Conservation (phyloP, 2,113 vertebrate genomes). For the Prinia subflava region DNA sequence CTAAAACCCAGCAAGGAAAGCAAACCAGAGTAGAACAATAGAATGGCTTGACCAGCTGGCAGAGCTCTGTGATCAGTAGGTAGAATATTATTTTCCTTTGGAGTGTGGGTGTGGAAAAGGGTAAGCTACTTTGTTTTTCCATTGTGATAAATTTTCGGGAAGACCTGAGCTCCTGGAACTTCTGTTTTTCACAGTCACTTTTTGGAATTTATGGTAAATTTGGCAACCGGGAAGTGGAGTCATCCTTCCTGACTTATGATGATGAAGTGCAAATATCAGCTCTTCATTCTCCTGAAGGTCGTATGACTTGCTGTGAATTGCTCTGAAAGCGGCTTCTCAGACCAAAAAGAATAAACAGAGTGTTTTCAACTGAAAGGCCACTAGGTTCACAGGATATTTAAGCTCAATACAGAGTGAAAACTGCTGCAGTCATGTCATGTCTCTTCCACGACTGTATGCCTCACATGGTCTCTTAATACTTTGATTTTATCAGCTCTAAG, state of each 20-base stretch:
- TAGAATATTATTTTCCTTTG: slow-evolving; percentile 35
- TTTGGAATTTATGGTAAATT: slow-evolving; percentile 16
- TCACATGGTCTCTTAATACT: neutral
- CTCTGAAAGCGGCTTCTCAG: neutral
- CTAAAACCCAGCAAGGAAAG: neutral
- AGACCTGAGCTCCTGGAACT: slow-evolving; percentile 2
- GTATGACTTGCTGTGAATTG: neutral
- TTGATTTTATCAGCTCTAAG: neutral
- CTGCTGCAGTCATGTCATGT: neutral
- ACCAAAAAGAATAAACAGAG: neutral
- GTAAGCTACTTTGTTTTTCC: slow-evolving; percentile 24
- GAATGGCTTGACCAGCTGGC: neutral
- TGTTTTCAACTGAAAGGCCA: slow-evolving; percentile 12
- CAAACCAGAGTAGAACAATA: neutral
- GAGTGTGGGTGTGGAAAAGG: neutral
- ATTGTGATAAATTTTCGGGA: slow-evolving; percentile 13
- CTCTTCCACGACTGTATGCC: neutral
- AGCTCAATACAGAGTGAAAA: neutral
- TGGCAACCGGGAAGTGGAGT: slow-evolving; percentile 35
- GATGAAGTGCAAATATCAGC: slow-evolving; percentile 52
- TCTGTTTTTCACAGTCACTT: neutral
- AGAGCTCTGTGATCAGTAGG: neutral
- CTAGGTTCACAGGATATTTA: neutral
- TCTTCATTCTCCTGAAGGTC: slow-evolving; percentile 17
- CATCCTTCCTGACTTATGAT: slow-evolving; percentile 42